A percentile compares a stretch with the other conserved stretches of the same genome.
These are phyloP conservation scores for Drosophila paulistorum DNA, from an alignment of 1,140 invertebrate genomes.

Conservation along the genomic window DNA sequence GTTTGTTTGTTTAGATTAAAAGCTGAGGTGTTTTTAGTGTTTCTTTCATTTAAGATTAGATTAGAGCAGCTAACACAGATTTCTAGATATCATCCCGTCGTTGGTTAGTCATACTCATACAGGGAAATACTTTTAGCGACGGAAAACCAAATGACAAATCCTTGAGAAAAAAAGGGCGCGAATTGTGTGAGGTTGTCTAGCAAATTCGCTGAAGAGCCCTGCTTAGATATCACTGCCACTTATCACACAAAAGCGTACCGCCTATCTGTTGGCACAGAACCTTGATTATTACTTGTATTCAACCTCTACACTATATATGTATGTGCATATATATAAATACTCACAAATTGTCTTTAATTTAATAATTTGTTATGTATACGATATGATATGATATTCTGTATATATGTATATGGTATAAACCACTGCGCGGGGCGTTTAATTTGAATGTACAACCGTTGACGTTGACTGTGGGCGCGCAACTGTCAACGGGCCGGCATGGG, in stretches of 20 bases:
- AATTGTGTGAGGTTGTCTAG: background rate
- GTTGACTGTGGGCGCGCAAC: constrained; percentile 69
- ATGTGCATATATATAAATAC: constrained; percentile 36
- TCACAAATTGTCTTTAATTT: constrained; percentile 78
- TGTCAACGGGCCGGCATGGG: constrained; percentile 45
- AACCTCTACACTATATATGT: constrained; percentile 16
- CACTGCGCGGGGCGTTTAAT: constrained; percentile 38
- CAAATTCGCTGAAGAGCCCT: background rate
- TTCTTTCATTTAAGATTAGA: background rate
- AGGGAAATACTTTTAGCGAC: background rate
- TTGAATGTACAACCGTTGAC: constrained; percentile 56
- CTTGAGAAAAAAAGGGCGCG: no score
- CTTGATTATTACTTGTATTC: constrained; percentile 30
- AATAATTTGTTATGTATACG: constrained; percentile 56
- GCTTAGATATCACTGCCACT: constrained; percentile 8
- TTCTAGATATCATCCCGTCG: background rate
- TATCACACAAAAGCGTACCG: constrained; percentile 14
- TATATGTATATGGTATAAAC: constrained; percentile 17
- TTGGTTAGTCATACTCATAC: constrained; percentile 12
- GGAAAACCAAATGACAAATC: no score
- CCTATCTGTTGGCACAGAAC: background rate
- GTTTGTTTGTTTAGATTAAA: constrained; percentile 1
- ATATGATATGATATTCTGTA: constrained; percentile 39
- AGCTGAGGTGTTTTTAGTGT: background rate
- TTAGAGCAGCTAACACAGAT: constrained; percentile 20